phyloP scores from a whole-genome alignment of 2,888 invertebrate species.

The Volucella inflata region DNA sequence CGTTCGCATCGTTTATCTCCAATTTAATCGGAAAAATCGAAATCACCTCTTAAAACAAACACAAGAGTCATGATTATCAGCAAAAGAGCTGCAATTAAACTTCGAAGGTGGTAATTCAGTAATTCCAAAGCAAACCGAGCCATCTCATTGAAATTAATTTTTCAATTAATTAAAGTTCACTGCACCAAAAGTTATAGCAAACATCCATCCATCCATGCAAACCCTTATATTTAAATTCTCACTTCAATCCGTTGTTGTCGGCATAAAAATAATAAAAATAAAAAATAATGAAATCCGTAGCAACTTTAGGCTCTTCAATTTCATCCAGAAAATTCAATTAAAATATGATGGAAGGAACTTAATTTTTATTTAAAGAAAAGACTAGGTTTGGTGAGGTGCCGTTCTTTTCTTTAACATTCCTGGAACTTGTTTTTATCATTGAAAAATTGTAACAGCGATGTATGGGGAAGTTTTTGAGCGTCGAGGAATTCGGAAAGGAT shows the following conservation, averaged over 20 bases:
- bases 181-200: conserved; percentile 27
- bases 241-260: conserved; percentile 34
- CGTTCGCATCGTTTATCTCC: conserved; percentile 20
- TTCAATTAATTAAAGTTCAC: conserved; percentile 54
- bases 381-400: no score
- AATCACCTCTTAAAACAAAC: conserved; percentile 17
- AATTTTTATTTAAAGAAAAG: no score
- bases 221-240: conserved; percentile 39
- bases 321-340: conserved; percentile 45
- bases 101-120: conserved; percentile 1
- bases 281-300: not conserved
- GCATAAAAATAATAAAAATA: not conserved
- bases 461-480: conserved; percentile 19
- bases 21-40: conserved; percentile 9
- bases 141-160: conserved; percentile 58
- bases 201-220: not conserved
- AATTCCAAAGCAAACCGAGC: conserved; percentile 33
- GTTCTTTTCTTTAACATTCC: conserved; percentile 16
- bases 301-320: conserved; percentile 8
- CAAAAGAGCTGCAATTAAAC: conserved; percentile 35
- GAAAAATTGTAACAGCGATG: conserved; percentile 42
- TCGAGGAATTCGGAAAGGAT: no score
- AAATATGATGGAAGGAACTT: not conserved
- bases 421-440: conserved; percentile 36
- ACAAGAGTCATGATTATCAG: conserved; percentile 52